A percentile compares a stretch with the other conserved stretches of the same genome.
These are phyloP conservation scores for Phylloscopus trochilus DNA, from an alignment of 2,113 vertebrate species.

Conservation along the genomic window DNA sequence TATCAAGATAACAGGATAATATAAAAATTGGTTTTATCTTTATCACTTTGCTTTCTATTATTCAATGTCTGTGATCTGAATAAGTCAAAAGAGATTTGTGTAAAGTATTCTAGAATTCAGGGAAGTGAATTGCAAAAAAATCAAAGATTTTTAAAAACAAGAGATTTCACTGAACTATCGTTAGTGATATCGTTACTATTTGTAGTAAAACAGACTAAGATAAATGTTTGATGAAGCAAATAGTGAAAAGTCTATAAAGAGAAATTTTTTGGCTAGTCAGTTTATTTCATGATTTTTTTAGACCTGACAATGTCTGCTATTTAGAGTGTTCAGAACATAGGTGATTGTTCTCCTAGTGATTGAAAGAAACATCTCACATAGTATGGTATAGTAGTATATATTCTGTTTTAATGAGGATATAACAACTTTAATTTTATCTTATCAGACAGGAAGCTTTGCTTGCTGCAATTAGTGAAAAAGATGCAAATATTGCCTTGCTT, in stretches of 20 bases:
- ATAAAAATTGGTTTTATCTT: not conserved
- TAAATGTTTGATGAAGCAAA: not conserved
- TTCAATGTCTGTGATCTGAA: not conserved
- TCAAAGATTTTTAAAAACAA: not conserved
- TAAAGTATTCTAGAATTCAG: not conserved
- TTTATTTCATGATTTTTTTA: not conserved
- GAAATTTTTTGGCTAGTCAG: not conserved
- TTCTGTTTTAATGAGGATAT: not conserved
- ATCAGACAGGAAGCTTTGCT: slow-evolving; percentile 95
- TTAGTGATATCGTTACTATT: too few species aligned
- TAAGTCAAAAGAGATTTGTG: not conserved
- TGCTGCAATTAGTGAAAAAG: slow-evolving; percentile 99
- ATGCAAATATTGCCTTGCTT: slow-evolving; percentile 97
- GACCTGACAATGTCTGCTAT: not conserved
- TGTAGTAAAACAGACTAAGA: not conserved
- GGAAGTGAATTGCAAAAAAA: not conserved
- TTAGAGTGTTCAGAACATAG: not conserved
- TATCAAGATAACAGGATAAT: not conserved
- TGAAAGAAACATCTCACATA: not conserved
- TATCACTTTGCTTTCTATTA: not conserved
- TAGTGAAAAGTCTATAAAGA: not conserved
- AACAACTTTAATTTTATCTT: slow-evolving; percentile 49
- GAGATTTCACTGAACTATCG: not conserved
- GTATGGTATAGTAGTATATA: not conserved
- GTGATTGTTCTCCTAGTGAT: not conserved